A percentile compares a stretch with the other conserved stretches of the same genome.
phyloP scores from a whole-genome alignment of 2,888 invertebrate genomes.

The Callimorpha dominula region DNA sequence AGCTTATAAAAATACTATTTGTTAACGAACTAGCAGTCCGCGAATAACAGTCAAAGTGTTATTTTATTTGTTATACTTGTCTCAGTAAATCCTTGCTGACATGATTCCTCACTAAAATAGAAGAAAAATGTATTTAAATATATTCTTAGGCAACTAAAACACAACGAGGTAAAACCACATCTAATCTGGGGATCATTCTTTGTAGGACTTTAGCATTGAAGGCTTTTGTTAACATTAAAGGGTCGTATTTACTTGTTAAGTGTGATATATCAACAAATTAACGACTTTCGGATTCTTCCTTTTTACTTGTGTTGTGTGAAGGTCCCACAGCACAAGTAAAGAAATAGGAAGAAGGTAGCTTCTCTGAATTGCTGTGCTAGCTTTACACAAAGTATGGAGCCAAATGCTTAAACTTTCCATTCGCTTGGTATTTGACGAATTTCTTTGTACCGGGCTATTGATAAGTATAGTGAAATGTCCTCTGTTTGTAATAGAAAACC shows the following conservation, averaged over 20 bases:
- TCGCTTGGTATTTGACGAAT: too few species aligned
- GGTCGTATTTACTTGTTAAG: not conserved
- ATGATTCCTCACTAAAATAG: conserved; percentile 35
- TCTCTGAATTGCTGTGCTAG: too few species aligned
- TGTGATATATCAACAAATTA: too few species aligned
- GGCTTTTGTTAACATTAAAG: not conserved
- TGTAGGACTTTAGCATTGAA: not conserved
- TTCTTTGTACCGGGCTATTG: too few species aligned
- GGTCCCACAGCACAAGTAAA: too few species aligned
- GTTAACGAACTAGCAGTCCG: not conserved
- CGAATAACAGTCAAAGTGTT: conserved; percentile 11
- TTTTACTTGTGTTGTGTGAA: too few species aligned
- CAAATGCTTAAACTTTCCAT: too few species aligned
- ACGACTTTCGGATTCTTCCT: too few species aligned
- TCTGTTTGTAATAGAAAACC: too few species aligned
- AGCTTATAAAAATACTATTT: not conserved
- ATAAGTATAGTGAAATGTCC: too few species aligned
- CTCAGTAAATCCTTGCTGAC: conserved; percentile 16
- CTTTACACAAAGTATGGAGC: too few species aligned
- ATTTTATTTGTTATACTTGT: conserved; percentile 15
- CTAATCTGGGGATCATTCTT: not conserved
- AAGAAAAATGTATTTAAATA: conserved; percentile 16
- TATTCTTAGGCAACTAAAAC: not conserved
- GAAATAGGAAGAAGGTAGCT: too few species aligned
- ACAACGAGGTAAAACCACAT: not conserved